Evolutionary conservation across 2,797 vertebrate species (phyloP).

Genomic region (Pangasius sanitwongsei): DNA sequence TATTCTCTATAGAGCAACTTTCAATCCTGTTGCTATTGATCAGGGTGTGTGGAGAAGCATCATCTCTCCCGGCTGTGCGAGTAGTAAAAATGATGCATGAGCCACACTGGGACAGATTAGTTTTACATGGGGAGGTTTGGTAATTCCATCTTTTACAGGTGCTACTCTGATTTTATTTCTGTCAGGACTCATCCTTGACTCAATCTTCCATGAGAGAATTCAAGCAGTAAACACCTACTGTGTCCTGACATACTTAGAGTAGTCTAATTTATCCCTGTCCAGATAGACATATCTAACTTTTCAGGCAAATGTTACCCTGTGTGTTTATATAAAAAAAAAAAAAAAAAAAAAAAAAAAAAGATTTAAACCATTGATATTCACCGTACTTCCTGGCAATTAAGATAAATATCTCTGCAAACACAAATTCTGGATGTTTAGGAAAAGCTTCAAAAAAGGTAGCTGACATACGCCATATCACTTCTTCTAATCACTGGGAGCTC

Average conservation of each 20-base stretch:
- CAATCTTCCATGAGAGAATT: not conserved
- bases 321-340: not conserved
- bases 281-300: not conserved
- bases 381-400: too few species aligned
- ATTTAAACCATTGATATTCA: not conserved
- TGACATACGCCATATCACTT: not conserved
- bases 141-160: not conserved
- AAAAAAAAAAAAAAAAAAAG: too few species aligned
- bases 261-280: not conserved
- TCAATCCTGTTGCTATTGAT: constrained; percentile 43
- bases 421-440: not conserved
- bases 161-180: not conserved
- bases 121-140: not conserved
- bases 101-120: not conserved
- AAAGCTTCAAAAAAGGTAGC: not conserved
- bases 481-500: not conserved
- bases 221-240: not conserved
- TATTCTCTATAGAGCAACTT: constrained; percentile 13
- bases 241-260: not conserved
- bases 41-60: not conserved
- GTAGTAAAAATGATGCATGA: constrained; percentile 21
- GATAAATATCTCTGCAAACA: not conserved
- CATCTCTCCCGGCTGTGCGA: not conserved
- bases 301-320: not conserved
- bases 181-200: not conserved